Base-by-base conservation (phyloP, 2,797 vertebrate genomes). In the Microctenopoma steveboyesi region DNA sequence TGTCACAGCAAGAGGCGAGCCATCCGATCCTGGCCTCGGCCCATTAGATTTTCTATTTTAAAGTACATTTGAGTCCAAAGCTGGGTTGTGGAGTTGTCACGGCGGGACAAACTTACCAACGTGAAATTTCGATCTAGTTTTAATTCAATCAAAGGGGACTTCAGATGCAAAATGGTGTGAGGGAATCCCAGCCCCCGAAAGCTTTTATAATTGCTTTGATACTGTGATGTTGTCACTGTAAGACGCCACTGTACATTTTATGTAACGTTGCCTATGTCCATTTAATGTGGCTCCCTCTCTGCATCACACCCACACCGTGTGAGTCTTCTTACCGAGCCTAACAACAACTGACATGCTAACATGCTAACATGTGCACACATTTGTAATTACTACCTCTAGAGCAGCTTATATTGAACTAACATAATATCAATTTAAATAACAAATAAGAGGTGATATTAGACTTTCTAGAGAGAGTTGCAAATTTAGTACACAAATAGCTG, bases 331-430 rank as follows among this genome's bases (percentile, higher is more conserved):
- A 75, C 45, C 2, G 28, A 83, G 79, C 89, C 77, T 89, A 86
- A 88, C 39, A 86, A 88, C 39, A 81, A 75, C 70, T 79, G 59
- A 72, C 77, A 65, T 46, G 42, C 57, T 72, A 80, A 65, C 60
- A 70, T 4, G 52, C 63, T 53, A 65, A 62, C 72, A 62, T 61
- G 46, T 79, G 66, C 86, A 82, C 76, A 89, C 79, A 84, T 87
- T 81, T 92, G 87, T 90, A 89, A 85, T 84, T 91, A 85, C 91
- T 92, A 93, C 90, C 91, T 93, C 92, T 88, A 87, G 86, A 86
- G 77, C 87, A 85, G 78, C 78, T 78, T 66, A 85, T 52, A 65
- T 66, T 69, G 64, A 71, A 76, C 46, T 64, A 54, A 53, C 16
- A 73, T 61, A 74, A 68, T 48, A 62, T 64, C 40, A n/a, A 66